Base-by-base conservation (phyloP, 2,797 vertebrate genomes). In the Enteromius afrohamiltoni region DNA sequence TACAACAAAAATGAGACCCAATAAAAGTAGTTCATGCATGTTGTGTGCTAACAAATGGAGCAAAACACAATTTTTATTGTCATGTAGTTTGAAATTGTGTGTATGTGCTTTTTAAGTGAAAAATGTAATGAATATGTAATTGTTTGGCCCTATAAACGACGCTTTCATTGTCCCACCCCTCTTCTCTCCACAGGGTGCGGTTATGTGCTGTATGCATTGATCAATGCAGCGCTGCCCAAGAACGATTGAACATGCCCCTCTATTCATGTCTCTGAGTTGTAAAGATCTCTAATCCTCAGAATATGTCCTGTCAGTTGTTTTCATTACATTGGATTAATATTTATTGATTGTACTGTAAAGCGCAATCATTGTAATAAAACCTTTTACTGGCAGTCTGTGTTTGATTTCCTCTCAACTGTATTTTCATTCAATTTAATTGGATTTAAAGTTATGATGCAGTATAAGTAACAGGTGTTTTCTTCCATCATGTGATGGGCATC, bases 321-420 rank as follows among this genome's bases (percentile, higher is more conserved):
- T 85, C 91, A 88, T 90, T 90, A 87, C 82, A 88, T 86, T 91
- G 94, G 89, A 95, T 92, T 89, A 87, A 82, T 93, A 90, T 92
- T 94, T 94, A 94, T 90, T 94, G 80, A 91, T 88, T 86, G 91
- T 92, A 89, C 88, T 91, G 83, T 92, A 89, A 47, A 77, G 51
- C 83, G 89, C 89, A 91, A 88, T 89, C 93, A 92, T 90, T 77
- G 77, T 81, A 96, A 94, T 96, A 94, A 96, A 91, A 93, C 23
- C 1, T 74, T 47, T 51, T 23, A 79, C 1, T 53, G 49, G 34
- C 55, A 29, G 0, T 42, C 37, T 62, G n/a, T 83, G 73, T 84
- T 55, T 87, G 76, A 23, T 40, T 51, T 71, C 4, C 4, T 17
- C 6, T 58, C 7, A 13, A 42, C 34, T 2, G 69, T 75, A 21